phyloP scores from a whole-genome alignment of 2,113 vertebrate genomes.

The Aspidoscelis tigris region DNA sequence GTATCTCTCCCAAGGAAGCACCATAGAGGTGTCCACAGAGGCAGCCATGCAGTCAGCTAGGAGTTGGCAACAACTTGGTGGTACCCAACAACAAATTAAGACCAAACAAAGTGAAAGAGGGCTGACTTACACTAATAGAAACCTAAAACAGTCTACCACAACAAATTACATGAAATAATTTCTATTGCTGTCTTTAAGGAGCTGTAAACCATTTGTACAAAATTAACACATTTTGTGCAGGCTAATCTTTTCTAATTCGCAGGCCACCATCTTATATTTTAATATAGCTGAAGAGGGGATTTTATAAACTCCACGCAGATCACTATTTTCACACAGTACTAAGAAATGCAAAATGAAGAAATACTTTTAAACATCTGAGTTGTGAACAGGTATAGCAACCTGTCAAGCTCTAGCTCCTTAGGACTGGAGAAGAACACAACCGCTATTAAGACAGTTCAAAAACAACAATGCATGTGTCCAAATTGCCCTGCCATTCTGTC shows the following conservation, averaged over 20 bases:
- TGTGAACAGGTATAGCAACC: slow-evolving; percentile 39
- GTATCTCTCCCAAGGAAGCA: too few relatives aligned
- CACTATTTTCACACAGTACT: slow-evolving; percentile 41
- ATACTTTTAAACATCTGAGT: slow-evolving; percentile 33
- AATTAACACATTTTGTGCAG: background rate
- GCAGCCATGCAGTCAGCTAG: too few relatives aligned
- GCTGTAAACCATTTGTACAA: background rate
- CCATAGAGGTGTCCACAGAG: too few relatives aligned
- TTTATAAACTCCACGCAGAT: slow-evolving; percentile 40
- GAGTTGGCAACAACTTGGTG: too few relatives aligned
- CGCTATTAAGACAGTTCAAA: slow-evolving; percentile 20
- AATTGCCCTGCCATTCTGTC: too few relatives aligned
- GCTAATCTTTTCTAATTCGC: background rate
- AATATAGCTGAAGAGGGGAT: slow-evolving; percentile 1
- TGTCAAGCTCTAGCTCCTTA: slow-evolving; percentile 39
- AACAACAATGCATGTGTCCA: slow-evolving; percentile 4
- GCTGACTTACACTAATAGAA: too few relatives aligned
- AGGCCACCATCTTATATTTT: background rate
- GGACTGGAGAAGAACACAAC: background rate
- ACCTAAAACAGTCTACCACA: background rate
- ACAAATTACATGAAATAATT: background rate
- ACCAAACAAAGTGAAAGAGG: too few relatives aligned
- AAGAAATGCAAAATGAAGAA: slow-evolving; percentile 36
- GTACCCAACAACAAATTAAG: too few relatives aligned
- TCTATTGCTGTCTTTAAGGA: too few relatives aligned